A percentile compares a stretch with the other conserved stretches of the same genome.
These are phyloP conservation scores for Pavo muticus DNA, from an alignment of 2,113 vertebrate species.

Conservation along the genomic window DNA sequence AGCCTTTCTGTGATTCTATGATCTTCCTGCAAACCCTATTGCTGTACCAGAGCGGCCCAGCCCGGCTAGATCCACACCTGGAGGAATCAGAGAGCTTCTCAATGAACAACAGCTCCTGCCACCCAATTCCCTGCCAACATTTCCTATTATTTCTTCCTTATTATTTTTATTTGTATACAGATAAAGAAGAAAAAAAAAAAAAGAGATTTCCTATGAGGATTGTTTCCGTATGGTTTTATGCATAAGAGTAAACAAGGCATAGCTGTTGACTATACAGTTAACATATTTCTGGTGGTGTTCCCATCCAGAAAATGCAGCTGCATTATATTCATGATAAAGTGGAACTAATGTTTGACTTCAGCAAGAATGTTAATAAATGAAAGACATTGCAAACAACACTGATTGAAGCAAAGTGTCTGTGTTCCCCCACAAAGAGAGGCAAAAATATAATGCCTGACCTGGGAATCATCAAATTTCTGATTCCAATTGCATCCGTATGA, in stretches of 20 bases:
- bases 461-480: background rate
- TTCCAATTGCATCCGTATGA: background rate
- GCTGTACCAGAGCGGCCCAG: background rate
- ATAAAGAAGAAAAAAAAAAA: background rate
- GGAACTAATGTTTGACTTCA: slow-evolving; percentile 18
- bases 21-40: background rate
- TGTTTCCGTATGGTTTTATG: background rate
- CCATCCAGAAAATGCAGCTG: slow-evolving; percentile 68
- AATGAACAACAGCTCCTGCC: background rate
- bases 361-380: slow-evolving; percentile 57
- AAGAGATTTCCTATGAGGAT: background rate
- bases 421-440: background rate
- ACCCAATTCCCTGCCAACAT: background rate
- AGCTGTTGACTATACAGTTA: slow-evolving; percentile 33
- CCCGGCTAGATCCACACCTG: background rate
- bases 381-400: slow-evolving; percentile 56
- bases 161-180: background rate
- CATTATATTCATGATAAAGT: slow-evolving; percentile 59
- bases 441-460: background rate
- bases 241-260: slow-evolving; percentile 46
- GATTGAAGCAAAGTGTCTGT: slow-evolving; percentile 25
- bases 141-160: background rate
- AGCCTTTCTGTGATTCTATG: no score
- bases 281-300: slow-evolving; percentile 52
- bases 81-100: background rate